phyloP scores from a whole-genome alignment of 2,113 vertebrate genomes.

The Argyrosomus japonicus region DNA sequence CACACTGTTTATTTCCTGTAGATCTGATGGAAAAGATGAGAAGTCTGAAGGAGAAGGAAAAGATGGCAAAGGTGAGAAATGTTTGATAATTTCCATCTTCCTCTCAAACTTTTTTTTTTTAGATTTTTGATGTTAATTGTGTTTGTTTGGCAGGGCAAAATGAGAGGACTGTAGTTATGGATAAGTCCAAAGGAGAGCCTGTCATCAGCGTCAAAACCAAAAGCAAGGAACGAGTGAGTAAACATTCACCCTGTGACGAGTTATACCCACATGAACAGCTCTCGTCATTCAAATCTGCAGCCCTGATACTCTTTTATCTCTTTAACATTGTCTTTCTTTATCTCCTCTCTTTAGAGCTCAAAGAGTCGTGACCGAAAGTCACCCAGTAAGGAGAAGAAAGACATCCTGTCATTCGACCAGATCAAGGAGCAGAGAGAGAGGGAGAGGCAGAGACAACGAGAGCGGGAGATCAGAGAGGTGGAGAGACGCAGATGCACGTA shows the following conservation, averaged over 20 bases:
- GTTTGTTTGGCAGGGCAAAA: constrained; percentile 77
- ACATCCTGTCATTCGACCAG: constrained; percentile 97
- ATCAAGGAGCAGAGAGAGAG: constrained; percentile 97
- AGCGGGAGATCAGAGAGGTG: constrained; percentile 93
- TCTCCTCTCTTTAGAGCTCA: constrained; percentile 84
- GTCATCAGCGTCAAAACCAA: constrained; percentile 96
- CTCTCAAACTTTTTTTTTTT: not conserved
- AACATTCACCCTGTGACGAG: not conserved
- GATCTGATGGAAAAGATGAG: constrained; percentile 88
- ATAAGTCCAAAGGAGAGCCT: constrained; percentile 97
- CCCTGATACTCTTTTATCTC: too few species aligned
- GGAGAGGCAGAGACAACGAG: constrained; percentile 93
- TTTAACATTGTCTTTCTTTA: not conserved
- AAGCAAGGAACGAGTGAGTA: constrained; percentile 85
- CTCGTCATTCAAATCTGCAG: not conserved
- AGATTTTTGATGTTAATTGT: not conserved
- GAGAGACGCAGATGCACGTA: constrained; percentile 90
- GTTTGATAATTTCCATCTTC: not conserved
- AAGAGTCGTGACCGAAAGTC: constrained; percentile 94
- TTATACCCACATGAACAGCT: not conserved
- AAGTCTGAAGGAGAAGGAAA: constrained; percentile 88
- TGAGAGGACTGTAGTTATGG: constrained; percentile 96
- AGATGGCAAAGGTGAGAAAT: constrained; percentile 85
- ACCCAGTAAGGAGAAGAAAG: constrained; percentile 91
- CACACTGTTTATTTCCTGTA: constrained; percentile 32